A percentile compares a stretch with the other conserved stretches of the same genome.
Conservation (phyloP, 2,113 vertebrate genomes). For the Xenotilapia flavipinnis region DNA sequence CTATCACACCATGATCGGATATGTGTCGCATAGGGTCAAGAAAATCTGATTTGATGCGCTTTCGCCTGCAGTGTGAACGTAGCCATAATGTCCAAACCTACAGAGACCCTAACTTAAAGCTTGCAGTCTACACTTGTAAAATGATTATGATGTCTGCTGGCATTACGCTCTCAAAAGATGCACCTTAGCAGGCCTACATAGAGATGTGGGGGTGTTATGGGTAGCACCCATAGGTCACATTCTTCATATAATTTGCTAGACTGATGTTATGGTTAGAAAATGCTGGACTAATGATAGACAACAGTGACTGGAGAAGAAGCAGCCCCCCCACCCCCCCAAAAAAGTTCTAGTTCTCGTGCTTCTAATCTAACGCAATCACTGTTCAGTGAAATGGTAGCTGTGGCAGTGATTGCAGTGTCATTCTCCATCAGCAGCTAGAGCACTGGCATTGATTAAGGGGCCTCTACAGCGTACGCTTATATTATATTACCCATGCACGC, state of each 20-base stretch:
- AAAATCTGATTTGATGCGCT: too few relatives aligned
- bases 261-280: neutral
- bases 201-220: neutral
- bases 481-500: neutral
- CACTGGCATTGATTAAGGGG: slow-evolving; percentile 28
- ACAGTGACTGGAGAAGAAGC: neutral
- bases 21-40: too few relatives aligned
- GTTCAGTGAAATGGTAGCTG: neutral
- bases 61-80: too few relatives aligned
- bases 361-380: neutral
- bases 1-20: too few relatives aligned
- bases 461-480: neutral
- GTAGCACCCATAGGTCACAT: neutral
- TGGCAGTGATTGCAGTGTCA: slow-evolving; percentile 10
- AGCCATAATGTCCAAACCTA: neutral
- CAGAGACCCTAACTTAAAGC: neutral
- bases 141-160: neutral
- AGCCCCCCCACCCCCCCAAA: neutral
- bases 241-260: neutral
- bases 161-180: neutral
- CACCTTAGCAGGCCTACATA: neutral
- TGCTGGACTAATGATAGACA: neutral
- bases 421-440: slow-evolving; percentile 25
- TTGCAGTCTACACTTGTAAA: neutral
- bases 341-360: neutral